Evolutionary conservation across 2,888 invertebrate species (phyloP).

Genomic region (Yponomeuta sedellus): DNA sequence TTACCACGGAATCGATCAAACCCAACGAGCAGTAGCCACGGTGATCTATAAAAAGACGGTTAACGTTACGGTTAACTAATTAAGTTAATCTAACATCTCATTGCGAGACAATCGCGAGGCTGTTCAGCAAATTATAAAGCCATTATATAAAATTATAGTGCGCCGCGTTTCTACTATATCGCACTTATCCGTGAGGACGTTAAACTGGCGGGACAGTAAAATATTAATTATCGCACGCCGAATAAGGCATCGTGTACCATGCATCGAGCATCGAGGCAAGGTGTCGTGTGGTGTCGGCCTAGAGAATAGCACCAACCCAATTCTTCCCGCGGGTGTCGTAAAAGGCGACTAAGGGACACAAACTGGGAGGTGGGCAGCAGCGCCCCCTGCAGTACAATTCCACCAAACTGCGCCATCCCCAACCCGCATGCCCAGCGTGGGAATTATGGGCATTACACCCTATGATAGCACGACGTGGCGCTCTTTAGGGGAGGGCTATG

Average conservation of each 20-base stretch:
- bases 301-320: too few species aligned
- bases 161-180: neutral
- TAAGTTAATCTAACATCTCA: neutral
- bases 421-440: too few species aligned
- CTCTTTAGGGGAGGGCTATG: too few species aligned
- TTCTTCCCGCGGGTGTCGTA: too few species aligned
- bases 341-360: too few species aligned
- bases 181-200: neutral
- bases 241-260: neutral
- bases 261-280: too few species aligned
- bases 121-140: conserved; percentile 8
- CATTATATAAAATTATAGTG: conserved; percentile 9
- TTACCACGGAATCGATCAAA: neutral
- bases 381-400: too few species aligned
- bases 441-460: too few species aligned
- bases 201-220: neutral
- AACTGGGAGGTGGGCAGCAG: too few species aligned
- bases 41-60: neutral
- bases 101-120: neutral
- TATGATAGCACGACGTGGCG: too few species aligned
- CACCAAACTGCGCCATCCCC: too few species aligned
- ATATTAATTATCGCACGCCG: neutral
- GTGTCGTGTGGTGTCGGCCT: too few species aligned
- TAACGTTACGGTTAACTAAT: neutral
- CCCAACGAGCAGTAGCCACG: neutral